phyloP scores from a whole-genome alignment of 1,140 invertebrate species.

The Goniozus legneri region DNA sequence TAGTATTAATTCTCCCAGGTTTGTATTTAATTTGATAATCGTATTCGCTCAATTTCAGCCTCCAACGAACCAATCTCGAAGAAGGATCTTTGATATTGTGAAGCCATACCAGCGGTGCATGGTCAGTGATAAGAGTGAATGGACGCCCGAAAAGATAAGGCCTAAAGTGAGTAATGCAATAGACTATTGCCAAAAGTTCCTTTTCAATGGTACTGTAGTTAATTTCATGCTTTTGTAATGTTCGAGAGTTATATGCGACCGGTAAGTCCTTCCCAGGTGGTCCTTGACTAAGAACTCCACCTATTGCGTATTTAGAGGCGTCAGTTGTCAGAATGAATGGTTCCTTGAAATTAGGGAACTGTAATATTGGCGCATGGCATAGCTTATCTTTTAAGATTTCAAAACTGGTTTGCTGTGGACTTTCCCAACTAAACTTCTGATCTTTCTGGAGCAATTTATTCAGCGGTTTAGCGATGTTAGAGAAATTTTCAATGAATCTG shows the following conservation, averaged over 20 bases:
- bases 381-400: neutral
- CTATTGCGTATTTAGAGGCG: neutral
- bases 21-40: constrained; percentile 1
- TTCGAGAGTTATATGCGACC: neutral
- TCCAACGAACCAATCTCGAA: neutral
- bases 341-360: neutral
- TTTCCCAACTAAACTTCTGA: too few species aligned
- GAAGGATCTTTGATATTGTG: neutral
- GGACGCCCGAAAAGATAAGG: neutral
- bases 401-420: too few species aligned
- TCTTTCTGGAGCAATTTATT: neutral
- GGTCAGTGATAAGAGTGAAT: neutral
- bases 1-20: neutral
- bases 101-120: neutral
- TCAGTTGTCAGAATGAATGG: neutral
- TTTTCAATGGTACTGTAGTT: neutral
- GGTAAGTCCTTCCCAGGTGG: neutral
- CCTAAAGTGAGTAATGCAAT: neutral
- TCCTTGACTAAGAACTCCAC: neutral
- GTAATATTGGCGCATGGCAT: neutral
- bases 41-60: neutral
- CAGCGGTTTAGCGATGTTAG: neutral
- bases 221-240: neutral
- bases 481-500: neutral
- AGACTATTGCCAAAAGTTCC: neutral